Evolutionary conservation across 2,113 vertebrate genomes (phyloP).

Genomic region (Promerops cafer): DNA sequence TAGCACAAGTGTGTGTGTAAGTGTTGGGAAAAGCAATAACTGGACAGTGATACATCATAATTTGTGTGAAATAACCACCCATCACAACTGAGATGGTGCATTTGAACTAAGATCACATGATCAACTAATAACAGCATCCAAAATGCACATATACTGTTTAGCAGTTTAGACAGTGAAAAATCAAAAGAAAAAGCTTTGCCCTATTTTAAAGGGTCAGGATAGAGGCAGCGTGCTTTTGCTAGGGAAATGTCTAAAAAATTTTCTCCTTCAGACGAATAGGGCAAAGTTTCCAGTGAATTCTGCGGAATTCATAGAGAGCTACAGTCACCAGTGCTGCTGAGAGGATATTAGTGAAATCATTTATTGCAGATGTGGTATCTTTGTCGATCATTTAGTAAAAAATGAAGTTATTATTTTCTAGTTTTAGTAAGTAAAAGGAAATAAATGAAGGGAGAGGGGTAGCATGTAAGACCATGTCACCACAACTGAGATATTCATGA

Average conservation of each 20-base stretch:
- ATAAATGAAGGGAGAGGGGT: neutral
- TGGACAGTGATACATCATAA: neutral
- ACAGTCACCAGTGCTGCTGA: neutral
- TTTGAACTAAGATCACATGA: neutral
- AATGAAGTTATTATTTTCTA: neutral
- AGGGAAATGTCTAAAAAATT: neutral
- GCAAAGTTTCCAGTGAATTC: neutral
- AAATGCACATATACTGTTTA: neutral
- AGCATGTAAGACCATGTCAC: neutral
- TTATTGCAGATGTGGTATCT: neutral
- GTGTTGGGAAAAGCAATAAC: neutral
- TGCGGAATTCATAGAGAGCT: neutral
- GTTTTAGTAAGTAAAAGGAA: neutral
- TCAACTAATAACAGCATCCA: neutral
- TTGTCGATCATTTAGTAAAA: neutral
- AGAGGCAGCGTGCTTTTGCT: neutral
- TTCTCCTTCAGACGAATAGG: neutral
- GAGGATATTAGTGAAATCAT: neutral
- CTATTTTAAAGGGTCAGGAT: neutral
- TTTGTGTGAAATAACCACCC: neutral
- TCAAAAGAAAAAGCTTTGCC: neutral
- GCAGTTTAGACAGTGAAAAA: neutral
- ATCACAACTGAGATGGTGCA: neutral
- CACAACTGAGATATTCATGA: conserved; percentile 51
- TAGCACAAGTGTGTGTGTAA: neutral